Evolutionary conservation across 2,113 vertebrate species (phyloP), one percentile per base, ranked within the genome.

Genomic region (Agapornis roseicollis): DNA sequence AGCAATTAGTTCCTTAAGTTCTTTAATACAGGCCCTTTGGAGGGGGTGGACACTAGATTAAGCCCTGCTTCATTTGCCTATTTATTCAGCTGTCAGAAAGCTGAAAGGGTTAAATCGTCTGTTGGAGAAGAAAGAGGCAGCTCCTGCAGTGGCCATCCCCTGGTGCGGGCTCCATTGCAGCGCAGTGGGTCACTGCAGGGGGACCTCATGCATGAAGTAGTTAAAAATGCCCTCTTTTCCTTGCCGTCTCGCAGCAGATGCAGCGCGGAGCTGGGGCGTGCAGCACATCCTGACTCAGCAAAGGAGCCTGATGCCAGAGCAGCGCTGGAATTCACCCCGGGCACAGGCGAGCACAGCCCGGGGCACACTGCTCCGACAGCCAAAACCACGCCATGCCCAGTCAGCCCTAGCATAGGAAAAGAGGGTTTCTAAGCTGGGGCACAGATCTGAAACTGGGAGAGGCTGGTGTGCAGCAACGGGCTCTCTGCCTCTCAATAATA

Each of bases 201-300:
- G 5, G 52, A 81, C 74, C 88, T 41, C 94, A 39, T 31, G 52
- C 91, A 39, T 2, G 3, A 27, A 80, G 60, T 3, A 76, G 47
- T 55, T 55, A 12, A 82, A 95, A 96, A 94, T 7, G 53, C 6
- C 3, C 53, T 52, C 73, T 63, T 13, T 11, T 33, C 27, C n/a
- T 35, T 31, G 15, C 11, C 41, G n/a, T 63, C 79, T 73, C 55
- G 82, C 64, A 6, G 88, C 81, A 78, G 82, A 39, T 46, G 79
- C 89, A 6, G 85, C 3, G 76, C 37, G 68, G 49, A 69, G 85
- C 11, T 24, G 24, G 50, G 80, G 79, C 6, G 20, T 8, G 61
- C 52, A 42, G 88, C 96, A 66, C 11, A 63, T 23, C 80, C 96
- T 96, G 96, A 96, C 96, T 96, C 96, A 96, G 96, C 96, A 96